These are phyloP conservation scores for Ptiloglossa arizonensis DNA, from an alignment of 1,140 invertebrate genomes.

Conservation along the genomic window DNA sequence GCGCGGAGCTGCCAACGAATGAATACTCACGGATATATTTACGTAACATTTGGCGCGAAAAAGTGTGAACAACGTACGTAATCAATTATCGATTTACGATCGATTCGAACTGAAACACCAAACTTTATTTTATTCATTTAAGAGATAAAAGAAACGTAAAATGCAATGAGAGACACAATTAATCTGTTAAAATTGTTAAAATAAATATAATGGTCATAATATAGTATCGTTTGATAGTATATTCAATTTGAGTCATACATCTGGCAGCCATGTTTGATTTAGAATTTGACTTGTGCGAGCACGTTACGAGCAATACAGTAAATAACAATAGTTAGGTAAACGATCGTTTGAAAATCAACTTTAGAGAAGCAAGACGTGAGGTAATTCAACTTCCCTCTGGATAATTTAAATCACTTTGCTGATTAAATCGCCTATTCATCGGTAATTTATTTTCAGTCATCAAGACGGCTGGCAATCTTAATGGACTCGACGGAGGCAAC, in stretches of 20 bases:
- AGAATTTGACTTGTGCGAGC: background rate
- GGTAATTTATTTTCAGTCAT: background rate
- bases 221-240: too few relatives aligned
- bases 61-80: background rate
- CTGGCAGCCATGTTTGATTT: conserved; percentile 10
- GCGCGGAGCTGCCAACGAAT: too few relatives aligned
- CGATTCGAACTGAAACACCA: background rate
- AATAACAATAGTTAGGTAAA: background rate
- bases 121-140: background rate
- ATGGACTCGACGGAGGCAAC: background rate
- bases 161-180: background rate
- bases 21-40: too few relatives aligned
- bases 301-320: background rate
- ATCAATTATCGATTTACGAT: background rate
- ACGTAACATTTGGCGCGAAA: background rate
- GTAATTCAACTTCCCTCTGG: background rate
- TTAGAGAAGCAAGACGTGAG: too few relatives aligned
- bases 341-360: too few relatives aligned
- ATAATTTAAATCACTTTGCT: background rate
- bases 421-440: background rate
- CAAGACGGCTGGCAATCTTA: background rate
- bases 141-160: background rate
- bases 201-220: background rate
- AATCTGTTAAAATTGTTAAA: background rate
- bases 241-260: background rate